Conservation (phyloP, 2,797 vertebrate species). For the Scomberomorus guttatus region DNA sequence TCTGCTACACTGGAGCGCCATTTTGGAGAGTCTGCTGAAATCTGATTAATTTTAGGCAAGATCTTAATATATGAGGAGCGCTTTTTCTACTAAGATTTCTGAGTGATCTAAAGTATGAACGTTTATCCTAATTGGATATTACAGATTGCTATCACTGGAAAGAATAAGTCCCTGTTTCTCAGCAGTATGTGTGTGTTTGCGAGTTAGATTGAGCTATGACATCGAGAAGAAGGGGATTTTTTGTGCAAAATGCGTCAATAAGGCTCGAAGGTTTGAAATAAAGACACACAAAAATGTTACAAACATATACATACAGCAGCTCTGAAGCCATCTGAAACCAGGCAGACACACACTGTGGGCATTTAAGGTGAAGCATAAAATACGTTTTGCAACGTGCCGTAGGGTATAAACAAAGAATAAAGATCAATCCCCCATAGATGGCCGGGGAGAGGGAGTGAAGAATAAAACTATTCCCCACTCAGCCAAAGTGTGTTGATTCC, state of each 20-base stretch:
- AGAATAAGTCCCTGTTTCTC: no score
- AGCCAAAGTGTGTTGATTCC: slow-evolving; percentile 53
- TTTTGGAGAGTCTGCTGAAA: no score
- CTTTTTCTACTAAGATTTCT: no score
- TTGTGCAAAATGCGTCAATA: no score
- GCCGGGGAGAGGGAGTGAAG: slow-evolving; percentile 4
- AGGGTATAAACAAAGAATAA: slow-evolving; percentile 44
- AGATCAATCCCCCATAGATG: slow-evolving; percentile 46
- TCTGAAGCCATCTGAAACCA: slow-evolving; percentile 4
- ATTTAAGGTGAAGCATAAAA: slow-evolving; percentile 49
- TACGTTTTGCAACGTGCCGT: slow-evolving; percentile 32
- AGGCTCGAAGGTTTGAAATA: not conserved
- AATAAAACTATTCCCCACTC: slow-evolving; percentile 57
- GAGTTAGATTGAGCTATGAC: no score
- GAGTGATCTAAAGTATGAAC: no score
- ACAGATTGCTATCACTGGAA: not conserved
- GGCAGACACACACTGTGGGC: slow-evolving; percentile 16
- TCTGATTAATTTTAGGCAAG: no score
- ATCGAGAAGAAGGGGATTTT: no score
- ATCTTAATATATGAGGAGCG: no score
- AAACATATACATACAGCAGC: not conserved
- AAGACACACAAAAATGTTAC: slow-evolving; percentile 3
- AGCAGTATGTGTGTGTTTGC: no score
- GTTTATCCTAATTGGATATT: no score
- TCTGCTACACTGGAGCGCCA: no score